Conservation (phyloP, 2,888 invertebrate genomes). For the Hedychridium roseum region DNA sequence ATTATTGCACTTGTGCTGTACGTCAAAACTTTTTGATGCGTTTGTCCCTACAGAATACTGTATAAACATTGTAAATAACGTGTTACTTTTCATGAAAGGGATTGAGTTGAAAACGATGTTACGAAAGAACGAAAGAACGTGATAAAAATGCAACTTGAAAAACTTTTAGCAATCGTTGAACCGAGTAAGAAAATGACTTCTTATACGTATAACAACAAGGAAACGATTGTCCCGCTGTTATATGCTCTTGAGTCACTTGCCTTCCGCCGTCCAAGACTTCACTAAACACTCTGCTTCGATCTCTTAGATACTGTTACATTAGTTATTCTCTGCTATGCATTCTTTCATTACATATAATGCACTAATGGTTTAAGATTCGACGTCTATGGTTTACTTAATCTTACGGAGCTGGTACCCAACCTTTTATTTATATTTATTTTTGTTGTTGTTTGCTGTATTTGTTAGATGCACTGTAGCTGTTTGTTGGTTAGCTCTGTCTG, state of each 20-base stretch:
- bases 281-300: constrained; percentile 38
- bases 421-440: constrained; percentile 62
- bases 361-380: constrained; percentile 41
- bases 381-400: constrained; percentile 44
- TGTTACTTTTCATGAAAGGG: too few relatives aligned
- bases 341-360: constrained; percentile 33
- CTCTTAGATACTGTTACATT: constrained; percentile 32
- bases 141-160: too few relatives aligned
- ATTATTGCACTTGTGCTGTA: too few relatives aligned
- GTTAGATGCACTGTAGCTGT: constrained; percentile 65
- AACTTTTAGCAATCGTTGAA: too few relatives aligned
- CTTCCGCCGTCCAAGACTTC: constrained; percentile 19
- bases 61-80: too few relatives aligned
- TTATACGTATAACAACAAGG: too few relatives aligned
- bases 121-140: too few relatives aligned
- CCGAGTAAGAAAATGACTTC: too few relatives aligned
- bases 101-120: too few relatives aligned
- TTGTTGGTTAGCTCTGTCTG: constrained; percentile 63
- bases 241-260: constrained; percentile 11
- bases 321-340: constrained; percentile 41
- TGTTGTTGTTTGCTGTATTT: constrained; percentile 64
- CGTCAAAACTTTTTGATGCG: too few relatives aligned
- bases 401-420: constrained; percentile 51
- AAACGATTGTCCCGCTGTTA: constrained; percentile 4
- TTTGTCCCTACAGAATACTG: too few relatives aligned